phyloP scores from a whole-genome alignment of 2,113 vertebrate genomes.

The Tautogolabrus adspersus region DNA sequence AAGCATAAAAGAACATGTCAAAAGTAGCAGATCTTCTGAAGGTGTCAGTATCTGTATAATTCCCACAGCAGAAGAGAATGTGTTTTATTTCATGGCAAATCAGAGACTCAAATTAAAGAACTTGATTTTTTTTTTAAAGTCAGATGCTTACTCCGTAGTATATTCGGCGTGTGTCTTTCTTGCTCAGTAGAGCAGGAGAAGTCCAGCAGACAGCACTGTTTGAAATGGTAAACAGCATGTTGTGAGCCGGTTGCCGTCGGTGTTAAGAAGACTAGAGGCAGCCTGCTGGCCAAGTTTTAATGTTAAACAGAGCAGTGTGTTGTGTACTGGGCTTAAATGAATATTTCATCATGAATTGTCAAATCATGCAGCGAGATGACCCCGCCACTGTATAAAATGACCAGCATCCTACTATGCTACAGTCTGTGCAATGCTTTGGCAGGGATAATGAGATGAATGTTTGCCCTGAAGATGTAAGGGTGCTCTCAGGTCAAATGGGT shows the following conservation, averaged over 20 bases:
- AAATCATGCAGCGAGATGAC: slow-evolving; percentile 62
- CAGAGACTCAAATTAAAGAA: neutral
- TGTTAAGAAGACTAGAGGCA: slow-evolving; percentile 54
- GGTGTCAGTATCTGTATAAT: neutral
- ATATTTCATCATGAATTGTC: slow-evolving; percentile 75
- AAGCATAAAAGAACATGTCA: neutral
- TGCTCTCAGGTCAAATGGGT: slow-evolving; percentile 54
- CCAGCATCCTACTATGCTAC: slow-evolving; percentile 44
- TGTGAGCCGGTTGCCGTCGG: slow-evolving; percentile 51
- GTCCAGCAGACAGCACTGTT: slow-evolving; percentile 53
- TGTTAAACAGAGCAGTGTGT: slow-evolving; percentile 67
- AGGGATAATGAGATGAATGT: slow-evolving; percentile 69
- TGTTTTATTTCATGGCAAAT: neutral
- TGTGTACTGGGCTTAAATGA: slow-evolving; percentile 60
- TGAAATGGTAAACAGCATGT: slow-evolving; percentile 67
- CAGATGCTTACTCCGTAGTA: neutral
- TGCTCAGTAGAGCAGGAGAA: slow-evolving; percentile 38
- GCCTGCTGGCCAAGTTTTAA: slow-evolving; percentile 69
- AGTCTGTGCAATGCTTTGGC: slow-evolving; percentile 37
- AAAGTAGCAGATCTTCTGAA: neutral
- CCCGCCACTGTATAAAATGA: slow-evolving; percentile 52
- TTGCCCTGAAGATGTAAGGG: slow-evolving; percentile 59
- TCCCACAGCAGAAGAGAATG: neutral
- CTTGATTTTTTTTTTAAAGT: slow-evolving; percentile 1
- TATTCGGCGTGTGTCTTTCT: slow-evolving; percentile 10